phyloP scores from a whole-genome alignment of 2,888 invertebrate species.

The Branchinecta sandiegonensis region DNA sequence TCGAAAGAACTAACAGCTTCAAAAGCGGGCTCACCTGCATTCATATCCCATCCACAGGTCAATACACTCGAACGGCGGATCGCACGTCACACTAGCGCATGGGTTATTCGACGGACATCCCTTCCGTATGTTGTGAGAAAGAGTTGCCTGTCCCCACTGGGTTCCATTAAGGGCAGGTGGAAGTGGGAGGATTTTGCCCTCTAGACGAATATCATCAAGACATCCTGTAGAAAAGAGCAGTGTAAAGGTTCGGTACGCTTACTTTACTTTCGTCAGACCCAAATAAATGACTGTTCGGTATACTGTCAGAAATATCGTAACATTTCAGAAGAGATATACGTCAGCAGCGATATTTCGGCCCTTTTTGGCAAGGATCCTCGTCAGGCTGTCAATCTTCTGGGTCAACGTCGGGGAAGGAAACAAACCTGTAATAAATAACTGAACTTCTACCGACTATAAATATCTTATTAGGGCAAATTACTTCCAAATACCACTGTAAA shows the following conservation, averaged over 20 bases:
- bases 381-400: no score
- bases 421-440: no score
- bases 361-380: no score
- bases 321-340: no score
- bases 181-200: constrained; percentile 85
- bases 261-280: background rate
- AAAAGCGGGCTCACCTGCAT: constrained; percentile 70
- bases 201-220: constrained; percentile 67
- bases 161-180: constrained; percentile 90
- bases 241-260: background rate
- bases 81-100: constrained; percentile 84
- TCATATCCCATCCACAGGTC: constrained; percentile 97
- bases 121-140: constrained; percentile 76
- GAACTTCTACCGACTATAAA: no score
- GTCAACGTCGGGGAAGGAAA: no score
- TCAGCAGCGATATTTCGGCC: no score
- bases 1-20: no score
- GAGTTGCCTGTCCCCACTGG: constrained; percentile 88
- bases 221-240: constrained; percentile 44
- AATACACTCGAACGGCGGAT: constrained; percentile 82
- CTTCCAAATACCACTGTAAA: no score
- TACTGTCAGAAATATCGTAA: background rate
- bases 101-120: constrained; percentile 91
- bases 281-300: constrained; percentile 12
- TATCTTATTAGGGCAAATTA: no score